These are phyloP conservation scores for Typhlomys cinereus DNA, from an alignment of 2,113 vertebrate genomes.

Conservation along the genomic window DNA sequence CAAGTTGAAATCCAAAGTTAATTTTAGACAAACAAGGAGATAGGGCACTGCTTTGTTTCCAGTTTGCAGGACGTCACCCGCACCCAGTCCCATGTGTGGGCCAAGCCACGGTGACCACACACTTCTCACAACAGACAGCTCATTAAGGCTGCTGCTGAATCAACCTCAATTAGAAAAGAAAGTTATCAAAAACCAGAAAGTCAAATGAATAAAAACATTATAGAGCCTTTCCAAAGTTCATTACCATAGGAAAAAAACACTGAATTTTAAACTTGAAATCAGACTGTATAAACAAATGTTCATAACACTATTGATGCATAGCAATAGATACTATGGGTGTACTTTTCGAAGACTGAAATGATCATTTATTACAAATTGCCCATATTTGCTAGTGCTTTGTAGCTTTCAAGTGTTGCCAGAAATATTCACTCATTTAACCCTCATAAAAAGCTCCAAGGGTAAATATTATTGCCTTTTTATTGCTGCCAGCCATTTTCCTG, in stretches of 20 bases:
- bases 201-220: neutral
- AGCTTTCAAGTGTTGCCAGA: neutral
- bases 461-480: conserved; percentile 23
- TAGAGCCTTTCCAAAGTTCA: neutral
- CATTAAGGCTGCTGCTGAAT: neutral
- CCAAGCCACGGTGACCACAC: neutral
- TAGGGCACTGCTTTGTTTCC: conserved; percentile 14
- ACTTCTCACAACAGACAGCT: neutral
- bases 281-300: conserved; percentile 25
- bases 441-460: neutral
- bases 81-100: accelerated
- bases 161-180: neutral
- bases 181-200: neutral
- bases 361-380: conserved; percentile 18
- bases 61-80: neutral
- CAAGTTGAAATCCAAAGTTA: conserved; percentile 20
- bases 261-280: conserved; percentile 37
- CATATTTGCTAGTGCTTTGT: neutral
- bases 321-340: neutral
- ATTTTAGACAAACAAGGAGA: conserved; percentile 32
- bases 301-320: neutral
- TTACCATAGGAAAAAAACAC: neutral
- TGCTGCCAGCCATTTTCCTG: neutral
- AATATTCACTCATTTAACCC: neutral
- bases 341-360: neutral